Base-by-base conservation (phyloP, 2,888 invertebrate genomes). In the Auanema sp. region DNA sequence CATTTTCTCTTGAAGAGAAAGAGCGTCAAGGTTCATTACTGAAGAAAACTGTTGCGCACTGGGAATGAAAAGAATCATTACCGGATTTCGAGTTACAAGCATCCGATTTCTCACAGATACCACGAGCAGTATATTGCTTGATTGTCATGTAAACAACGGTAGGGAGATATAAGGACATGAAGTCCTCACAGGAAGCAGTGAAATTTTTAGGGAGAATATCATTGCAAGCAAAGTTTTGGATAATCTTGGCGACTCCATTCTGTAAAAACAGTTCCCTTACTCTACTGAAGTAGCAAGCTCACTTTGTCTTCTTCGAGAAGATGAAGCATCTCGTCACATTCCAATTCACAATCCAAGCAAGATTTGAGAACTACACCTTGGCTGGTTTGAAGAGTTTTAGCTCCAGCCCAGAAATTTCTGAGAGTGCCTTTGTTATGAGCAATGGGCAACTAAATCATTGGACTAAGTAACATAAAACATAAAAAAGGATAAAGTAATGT, bases 141-240 rank as follows among this genome's bases (percentile, higher is more conserved):
- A 76, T 58, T 1, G 79, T 76, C 79, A 79, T 74, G 58, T 58
- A 58, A 12, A 63, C 69, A 14, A 78, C 74, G n/a, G 79, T 74
- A 14, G 76, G 78, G 6, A 70, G 72, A 63, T 79, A 79, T 58
- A 79, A 57, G 11, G 65, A 63, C 43, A 79, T 41, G 71, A 79
- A 79, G 47, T 79, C 77, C 21, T 68, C 62, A 57, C 77, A 79
- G 0, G 74, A 75, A 0, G 65, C 72, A 8, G 70, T 65, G 66
- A 76, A 68, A 65, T 70, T 68, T n/a, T 49, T 57, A 6, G 78
- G 73, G n/a, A 77, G 68, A 12, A 70, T 60, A 23, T 67, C 54
- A 51, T 65, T 65, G 59, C 79, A 79, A 2, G 72, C 76, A 5
- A 61, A 56, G 8, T 66, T 65, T 24, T 71, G 71, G 16, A 79